Base-by-base conservation (phyloP, 1,140 invertebrate species). In the Drosophila paulistorum region DNA sequence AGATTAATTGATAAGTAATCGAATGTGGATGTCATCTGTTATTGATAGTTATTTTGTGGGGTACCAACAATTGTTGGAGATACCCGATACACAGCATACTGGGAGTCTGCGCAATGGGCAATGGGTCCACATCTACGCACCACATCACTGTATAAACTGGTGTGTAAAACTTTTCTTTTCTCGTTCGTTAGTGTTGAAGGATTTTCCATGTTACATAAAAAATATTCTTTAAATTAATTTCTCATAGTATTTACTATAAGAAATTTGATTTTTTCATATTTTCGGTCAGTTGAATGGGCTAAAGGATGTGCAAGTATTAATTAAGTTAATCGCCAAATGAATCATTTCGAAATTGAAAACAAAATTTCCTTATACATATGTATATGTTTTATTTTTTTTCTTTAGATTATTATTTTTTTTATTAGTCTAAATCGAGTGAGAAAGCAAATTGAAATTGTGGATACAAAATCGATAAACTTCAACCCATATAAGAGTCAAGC, bases 391-490 rank as follows among this genome's bases (percentile, higher is more conserved):
- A 7, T 30, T 6, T 30, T 30, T 37, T 39, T 45, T 9, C 10
- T 17, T 58, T 20, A 59, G 35, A 59, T 59, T 58, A 17, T 58
- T 59, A 37, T 59, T 59, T 17, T 59, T 59, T 14, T 59, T 59
- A 23, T 51, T 51, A 51, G 45, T 51, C 45, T 51, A n/a, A 51
- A 51, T 51, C 45, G 45, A 51, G 57, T 59, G 57, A 30, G 30
- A 37, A 11, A 37, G 11, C 54, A 57, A 57, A 33, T 57, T 30
- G 11, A 57, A 58, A 58, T 14, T 33, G n/a, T 11, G 33, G 57
- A 37, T 20, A 62, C 65, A 86, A 86, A 86, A 86, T 86, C 82
- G 72, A 86, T 86, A 85, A 67, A 39, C 78, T 73, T 75, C 80
- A 82, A 77, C 70, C 61, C 76, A 72, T 61, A 65, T 59, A 57